These are phyloP conservation scores for Diarsia brunnea DNA, from an alignment of 2,888 invertebrate species.

Conservation along the genomic window DNA sequence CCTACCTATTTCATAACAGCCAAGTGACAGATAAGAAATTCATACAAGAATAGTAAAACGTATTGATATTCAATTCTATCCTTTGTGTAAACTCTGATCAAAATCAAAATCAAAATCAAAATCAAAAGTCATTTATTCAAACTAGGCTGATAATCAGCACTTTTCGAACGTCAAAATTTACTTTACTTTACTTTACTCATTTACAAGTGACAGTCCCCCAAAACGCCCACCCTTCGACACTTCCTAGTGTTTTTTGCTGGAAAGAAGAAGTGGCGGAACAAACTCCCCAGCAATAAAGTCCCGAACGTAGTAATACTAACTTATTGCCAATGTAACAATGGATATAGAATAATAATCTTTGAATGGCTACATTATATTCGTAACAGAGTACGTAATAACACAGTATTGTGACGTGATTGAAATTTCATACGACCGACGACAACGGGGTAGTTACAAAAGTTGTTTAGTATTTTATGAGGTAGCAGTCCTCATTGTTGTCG, in stretches of 20 bases:
- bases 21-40: constrained; percentile 55
- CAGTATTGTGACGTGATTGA: constrained; percentile 74
- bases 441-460: constrained; percentile 76
- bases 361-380: constrained; percentile 61
- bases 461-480: constrained; percentile 80
- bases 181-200: no score
- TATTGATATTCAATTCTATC: constrained; percentile 64
- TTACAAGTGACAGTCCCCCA: no score
- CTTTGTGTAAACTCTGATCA: constrained; percentile 57
- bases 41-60: constrained; percentile 54
- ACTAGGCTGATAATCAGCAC: no score
- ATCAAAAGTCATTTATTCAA: no score
- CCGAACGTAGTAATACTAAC: constrained; percentile 58
- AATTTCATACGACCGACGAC: constrained; percentile 74
- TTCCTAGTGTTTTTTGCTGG: no score
- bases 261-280: no score
- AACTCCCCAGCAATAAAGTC: no score
- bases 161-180: no score
- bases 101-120: no score
- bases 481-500: constrained; percentile 76
- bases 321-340: constrained; percentile 65
- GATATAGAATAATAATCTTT: constrained; percentile 63
- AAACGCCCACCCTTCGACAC: no score
- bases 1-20: constrained; percentile 15
- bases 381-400: constrained; percentile 66